Conservation (phyloP, 2,888 invertebrate species). For the Drosophila paranaensis region DNA sequence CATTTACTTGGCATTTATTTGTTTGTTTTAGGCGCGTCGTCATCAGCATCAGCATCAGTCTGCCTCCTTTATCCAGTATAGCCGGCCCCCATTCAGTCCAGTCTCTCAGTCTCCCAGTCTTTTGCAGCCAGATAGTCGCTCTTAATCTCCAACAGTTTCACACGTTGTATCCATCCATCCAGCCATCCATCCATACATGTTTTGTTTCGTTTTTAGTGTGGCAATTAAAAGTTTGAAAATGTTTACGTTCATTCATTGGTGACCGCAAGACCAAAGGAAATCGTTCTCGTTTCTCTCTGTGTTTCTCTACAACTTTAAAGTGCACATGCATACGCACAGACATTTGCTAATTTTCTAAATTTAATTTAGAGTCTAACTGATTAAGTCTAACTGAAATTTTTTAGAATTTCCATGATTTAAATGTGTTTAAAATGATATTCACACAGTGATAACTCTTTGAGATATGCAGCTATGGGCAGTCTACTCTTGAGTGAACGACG, state of each 20-base stretch:
- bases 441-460: background rate
- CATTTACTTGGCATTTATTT: conserved; percentile 75
- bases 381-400: background rate
- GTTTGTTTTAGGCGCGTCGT: conserved; percentile 79
- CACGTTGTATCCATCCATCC: conserved; percentile 51
- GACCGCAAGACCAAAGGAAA: conserved; percentile 68
- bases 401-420: background rate
- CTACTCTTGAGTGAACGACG: background rate
- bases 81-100: conserved; percentile 13
- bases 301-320: conserved; percentile 23
- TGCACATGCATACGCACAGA: background rate
- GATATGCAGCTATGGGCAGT: background rate
- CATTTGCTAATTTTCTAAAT: conserved; percentile 4
- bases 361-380: background rate
- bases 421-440: no score
- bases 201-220: conserved; percentile 63
- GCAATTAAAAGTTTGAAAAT: conserved; percentile 77
- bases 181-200: conserved; percentile 18
- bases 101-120: conserved; percentile 18
- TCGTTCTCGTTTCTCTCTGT: conserved; percentile 51
- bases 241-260: conserved; percentile 71
- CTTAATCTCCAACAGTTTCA: conserved; percentile 63
- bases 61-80: conserved; percentile 18
- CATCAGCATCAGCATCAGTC: conserved; percentile 35
- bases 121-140: conserved; percentile 48